Evolutionary conservation across 2,797 vertebrate species (phyloP), one percentile per base, ranked within the genome.

Genomic region (Odontamblyopus lacepedii): DNA sequence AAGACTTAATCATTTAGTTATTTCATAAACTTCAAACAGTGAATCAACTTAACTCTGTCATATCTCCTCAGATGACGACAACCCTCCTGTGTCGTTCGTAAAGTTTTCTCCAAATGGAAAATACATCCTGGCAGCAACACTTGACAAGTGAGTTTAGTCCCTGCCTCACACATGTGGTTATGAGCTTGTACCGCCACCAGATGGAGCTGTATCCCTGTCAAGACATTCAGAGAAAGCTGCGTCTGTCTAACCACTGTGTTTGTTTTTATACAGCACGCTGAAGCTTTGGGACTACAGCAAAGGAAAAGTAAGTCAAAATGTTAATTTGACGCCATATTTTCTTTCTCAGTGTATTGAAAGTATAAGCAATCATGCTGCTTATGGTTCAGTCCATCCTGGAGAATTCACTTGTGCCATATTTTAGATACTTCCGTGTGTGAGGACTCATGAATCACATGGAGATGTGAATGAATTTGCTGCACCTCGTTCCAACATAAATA

Each of bases 241-340:
- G 44, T 18, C 6, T 48, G 2, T 57, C 12, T 27, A 16, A 27
- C 0, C 35, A 2, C 26, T 3, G 16, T 32, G 19, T 32, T 56
- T 65, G 44, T 82, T 76, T 66, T 1, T 19, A 63, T 29, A 69
- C 85, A 99, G 97, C 93, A 99, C 98, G 6, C 93, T 99, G 84
- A 99, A 99, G 85, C 96, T 99, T 91, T 99, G 98, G 98, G 98
- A 99, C 94, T 99, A 99, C 96, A 99, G 98, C 93, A 99, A 99
- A 93, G 98, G 98, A 92, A 99, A 99, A 95, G 98, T 99, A 84
- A 89, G 71, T 63, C 8, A 15, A 13, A 61, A 55, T 55, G 16
- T 55, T 5, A 30, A 18, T 59, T 27, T 26, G 23, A 59, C 13
- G 29, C 26, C 1, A 26, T 11, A 26, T 59, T 15, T 16, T 60